Percentiles rank a stretch among this genome's conserved stretches.
Conservation (phyloP, 2,113 vertebrate species). For the Platysternon megacephalum region DNA sequence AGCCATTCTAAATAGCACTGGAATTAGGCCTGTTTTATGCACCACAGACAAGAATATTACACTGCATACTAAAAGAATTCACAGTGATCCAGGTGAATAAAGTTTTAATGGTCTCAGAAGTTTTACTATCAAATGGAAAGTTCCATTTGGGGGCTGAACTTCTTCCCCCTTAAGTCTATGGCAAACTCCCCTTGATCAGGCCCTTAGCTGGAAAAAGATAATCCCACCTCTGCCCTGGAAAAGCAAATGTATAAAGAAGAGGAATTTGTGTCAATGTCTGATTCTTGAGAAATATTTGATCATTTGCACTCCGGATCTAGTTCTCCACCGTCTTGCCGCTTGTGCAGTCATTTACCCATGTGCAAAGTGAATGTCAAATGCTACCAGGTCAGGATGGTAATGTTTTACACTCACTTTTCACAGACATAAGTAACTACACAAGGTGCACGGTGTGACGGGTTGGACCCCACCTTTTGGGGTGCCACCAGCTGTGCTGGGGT, state of each 20-base stretch:
- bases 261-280: neutral
- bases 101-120: neutral
- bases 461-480: too few relatives aligned
- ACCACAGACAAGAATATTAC: neutral
- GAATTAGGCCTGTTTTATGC: neutral
- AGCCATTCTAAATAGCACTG: neutral
- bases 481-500: too few relatives aligned
- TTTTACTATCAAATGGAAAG: neutral
- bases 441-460: rapidly evolving
- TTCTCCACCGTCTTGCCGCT: neutral
- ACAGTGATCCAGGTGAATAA: neutral
- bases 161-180: neutral
- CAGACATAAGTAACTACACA: neutral
- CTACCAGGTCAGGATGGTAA: neutral
- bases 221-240: neutral
- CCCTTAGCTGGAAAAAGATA: neutral
- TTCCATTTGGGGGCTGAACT: neutral
- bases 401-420: neutral
- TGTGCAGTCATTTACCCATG: neutral
- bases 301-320: neutral
- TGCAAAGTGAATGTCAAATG: neutral
- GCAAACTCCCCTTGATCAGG: neutral
- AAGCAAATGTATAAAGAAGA: neutral
- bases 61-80: neutral
- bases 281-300: neutral